These are phyloP conservation scores for Choloepus didactylus DNA, from an alignment of 2,797 vertebrate species.

Conservation along the genomic window DNA sequence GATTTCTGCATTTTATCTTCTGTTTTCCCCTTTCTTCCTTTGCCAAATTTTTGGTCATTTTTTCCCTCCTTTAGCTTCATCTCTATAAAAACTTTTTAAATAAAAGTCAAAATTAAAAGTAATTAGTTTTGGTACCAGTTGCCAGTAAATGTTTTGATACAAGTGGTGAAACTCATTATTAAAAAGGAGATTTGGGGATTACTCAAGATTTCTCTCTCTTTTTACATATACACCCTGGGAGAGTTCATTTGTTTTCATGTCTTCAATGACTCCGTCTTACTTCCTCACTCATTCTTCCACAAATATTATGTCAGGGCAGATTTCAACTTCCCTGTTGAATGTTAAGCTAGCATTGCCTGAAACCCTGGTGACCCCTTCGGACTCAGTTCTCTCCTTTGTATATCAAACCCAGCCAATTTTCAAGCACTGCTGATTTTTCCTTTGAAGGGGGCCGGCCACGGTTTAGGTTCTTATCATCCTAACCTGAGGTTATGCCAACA, in stretches of 20 bases:
- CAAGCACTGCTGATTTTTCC: background rate
- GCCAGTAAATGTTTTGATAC: slow-evolving; percentile 58
- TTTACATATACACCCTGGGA: background rate
- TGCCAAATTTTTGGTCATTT: background rate
- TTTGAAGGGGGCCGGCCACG: background rate
- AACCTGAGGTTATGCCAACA: background rate
- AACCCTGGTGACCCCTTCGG: background rate
- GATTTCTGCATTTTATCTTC: background rate
- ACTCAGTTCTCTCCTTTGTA: background rate
- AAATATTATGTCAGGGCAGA: fast-evolving
- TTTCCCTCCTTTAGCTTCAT: background rate
- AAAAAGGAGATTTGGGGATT: slow-evolving; percentile 50
- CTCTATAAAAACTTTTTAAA: slow-evolving; percentile 50
- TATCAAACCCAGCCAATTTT: background rate
- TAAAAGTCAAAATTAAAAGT: slow-evolving; percentile 59
- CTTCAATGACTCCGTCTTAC: background rate
- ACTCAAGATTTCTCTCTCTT: slow-evolving; percentile 59
- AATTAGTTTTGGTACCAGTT: slow-evolving; percentile 29
- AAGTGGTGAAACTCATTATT: slow-evolving; percentile 44
- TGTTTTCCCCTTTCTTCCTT: background rate
- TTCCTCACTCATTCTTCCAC: background rate
- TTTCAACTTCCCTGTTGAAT: background rate
- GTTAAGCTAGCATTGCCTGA: background rate
- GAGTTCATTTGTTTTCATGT: background rate
- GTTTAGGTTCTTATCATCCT: background rate